Evolutionary conservation across 1,140 invertebrate species (phyloP).

Genomic region (Ceratosolen fusciceps): DNA sequence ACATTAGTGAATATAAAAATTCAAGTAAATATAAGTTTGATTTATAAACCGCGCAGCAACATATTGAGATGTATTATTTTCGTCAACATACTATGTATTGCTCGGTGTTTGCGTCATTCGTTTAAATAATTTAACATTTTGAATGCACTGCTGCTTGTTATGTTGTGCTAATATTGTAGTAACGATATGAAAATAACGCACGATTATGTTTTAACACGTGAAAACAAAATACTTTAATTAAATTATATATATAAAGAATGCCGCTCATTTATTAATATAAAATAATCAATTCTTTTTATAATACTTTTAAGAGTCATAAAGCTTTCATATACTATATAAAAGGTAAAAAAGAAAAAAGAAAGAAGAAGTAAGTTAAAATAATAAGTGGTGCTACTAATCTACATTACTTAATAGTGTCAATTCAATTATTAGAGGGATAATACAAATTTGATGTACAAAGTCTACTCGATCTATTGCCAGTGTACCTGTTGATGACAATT

Average conservation of each 20-base stretch:
- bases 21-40: constrained; percentile 7
- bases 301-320: too few relatives aligned
- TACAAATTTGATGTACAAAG: constrained; percentile 17
- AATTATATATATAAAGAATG: background rate
- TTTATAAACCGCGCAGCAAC: background rate
- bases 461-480: constrained; percentile 28
- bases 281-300: background rate
- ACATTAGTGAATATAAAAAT: constrained; percentile 39
- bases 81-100: constrained; percentile 6
- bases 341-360: background rate
- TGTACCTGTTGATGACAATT: constrained; percentile 64
- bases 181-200: background rate
- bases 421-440: background rate
- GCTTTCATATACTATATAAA: constrained; percentile 1
- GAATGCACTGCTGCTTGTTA: background rate
- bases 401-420: background rate
- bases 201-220: background rate
- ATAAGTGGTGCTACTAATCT: background rate
- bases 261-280: background rate
- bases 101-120: background rate
- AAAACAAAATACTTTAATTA: background rate
- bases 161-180: background rate
- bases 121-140: constrained; percentile 7
- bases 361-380: background rate
- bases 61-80: background rate